A percentile compares a stretch with the other conserved stretches of the same genome.
Evolutionary conservation across 2,888 invertebrate genomes (phyloP).

Genomic region (Mactromeris polynyma): DNA sequence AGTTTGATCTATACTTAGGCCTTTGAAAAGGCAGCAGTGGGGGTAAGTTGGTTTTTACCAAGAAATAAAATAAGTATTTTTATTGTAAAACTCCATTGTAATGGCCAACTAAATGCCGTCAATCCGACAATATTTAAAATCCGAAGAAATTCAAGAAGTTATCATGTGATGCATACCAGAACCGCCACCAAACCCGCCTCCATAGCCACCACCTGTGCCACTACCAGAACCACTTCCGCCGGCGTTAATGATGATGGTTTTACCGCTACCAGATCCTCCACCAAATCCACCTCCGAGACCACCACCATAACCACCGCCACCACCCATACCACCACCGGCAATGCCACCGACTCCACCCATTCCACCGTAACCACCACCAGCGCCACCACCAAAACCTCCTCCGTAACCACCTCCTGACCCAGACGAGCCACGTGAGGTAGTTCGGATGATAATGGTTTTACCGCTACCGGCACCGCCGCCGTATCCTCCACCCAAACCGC

Average conservation of each 20-base stretch:
- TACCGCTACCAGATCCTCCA: neutral
- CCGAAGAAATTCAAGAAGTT: neutral
- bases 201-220: neutral
- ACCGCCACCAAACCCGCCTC: neutral
- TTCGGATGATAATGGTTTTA: too few relatives aligned
- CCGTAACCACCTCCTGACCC: neutral
- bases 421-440: neutral
- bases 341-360: neutral
- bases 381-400: neutral
- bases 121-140: too few relatives aligned
- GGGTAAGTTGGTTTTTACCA: too few relatives aligned
- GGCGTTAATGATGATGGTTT: neutral
- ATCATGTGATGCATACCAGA: neutral
- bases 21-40: too few relatives aligned
- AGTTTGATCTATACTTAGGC: too few relatives aligned
- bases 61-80: too few relatives aligned
- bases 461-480: neutral
- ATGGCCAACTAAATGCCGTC: too few relatives aligned
- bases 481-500: neutral
- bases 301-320: neutral
- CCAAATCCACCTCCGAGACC: neutral
- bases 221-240: neutral
- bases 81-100: too few relatives aligned
- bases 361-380: neutral
- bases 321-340: neutral